Percentiles rank a stretch among this genome's conserved stretches.
These are phyloP conservation scores for Grammatotria lemairii DNA, from an alignment of 2,113 vertebrate genomes.

Conservation along the genomic window DNA sequence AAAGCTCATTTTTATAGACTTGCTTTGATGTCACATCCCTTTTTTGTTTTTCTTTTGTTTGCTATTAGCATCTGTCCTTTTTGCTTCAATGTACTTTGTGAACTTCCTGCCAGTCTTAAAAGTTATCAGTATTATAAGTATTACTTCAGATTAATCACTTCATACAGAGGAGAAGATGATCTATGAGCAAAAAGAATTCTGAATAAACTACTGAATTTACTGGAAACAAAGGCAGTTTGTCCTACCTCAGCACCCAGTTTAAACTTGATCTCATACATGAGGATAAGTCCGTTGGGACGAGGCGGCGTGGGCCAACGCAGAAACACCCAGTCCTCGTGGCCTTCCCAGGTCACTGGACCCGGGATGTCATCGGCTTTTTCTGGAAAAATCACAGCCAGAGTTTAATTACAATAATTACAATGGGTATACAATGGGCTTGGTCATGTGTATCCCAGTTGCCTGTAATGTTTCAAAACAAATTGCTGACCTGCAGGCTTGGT, in stretches of 20 bases:
- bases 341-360: slow-evolving; percentile 79
- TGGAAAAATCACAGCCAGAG: slow-evolving; percentile 41
- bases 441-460: background rate
- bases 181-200: background rate
- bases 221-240: background rate
- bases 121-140: background rate
- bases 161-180: background rate
- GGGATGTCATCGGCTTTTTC: slow-evolving; percentile 94
- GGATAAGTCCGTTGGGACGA: slow-evolving; percentile 87
- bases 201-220: background rate
- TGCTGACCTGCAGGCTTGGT: slow-evolving; percentile 90
- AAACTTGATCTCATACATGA: slow-evolving; percentile 95
- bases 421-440: background rate
- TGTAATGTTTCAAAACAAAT: background rate
- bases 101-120: background rate
- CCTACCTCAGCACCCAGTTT: slow-evolving; percentile 84
- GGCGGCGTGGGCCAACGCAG: slow-evolving; percentile 85
- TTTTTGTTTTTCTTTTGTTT: background rate
- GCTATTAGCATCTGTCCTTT: background rate
- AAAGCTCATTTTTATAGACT: background rate
- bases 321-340: slow-evolving; percentile 79
- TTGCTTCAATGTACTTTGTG: background rate
- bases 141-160: background rate
- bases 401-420: background rate
- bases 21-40: background rate